Evolutionary conservation across 2,113 vertebrate genomes (phyloP), one percentile per base, ranked within the genome.

Genomic region (Nibea albiflora): DNA sequence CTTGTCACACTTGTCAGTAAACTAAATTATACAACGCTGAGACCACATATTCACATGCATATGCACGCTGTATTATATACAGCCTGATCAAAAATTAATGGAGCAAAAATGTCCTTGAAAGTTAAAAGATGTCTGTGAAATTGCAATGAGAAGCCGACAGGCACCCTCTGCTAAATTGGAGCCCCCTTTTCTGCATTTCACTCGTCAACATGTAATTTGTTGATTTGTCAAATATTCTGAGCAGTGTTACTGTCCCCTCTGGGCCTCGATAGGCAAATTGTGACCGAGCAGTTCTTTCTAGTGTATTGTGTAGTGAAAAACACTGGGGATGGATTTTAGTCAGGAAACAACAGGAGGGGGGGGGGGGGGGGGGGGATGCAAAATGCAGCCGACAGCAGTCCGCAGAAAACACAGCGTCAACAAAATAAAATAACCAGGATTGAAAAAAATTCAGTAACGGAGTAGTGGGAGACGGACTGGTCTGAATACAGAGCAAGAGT

Each of bases 51-150:
- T 26, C 73, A 26, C 71, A 84, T 87, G 60, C 84, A 88, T 78
- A 85, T 88, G 78, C 81, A 71, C 63, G 3, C 62, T 73, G 78
- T 52, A 76, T 88, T 84, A 82, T 72, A 75, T 77, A 66, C 53
- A 46, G 82, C 52, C 61, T 62, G 88, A 88, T 82, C 64, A 86
- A 87, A 89, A 88, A 72, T 81, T 75, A 73, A 90, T 83, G 78
- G 83, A 81, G 84, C 84, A 85, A 78, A 92, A 90, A 93, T 88
- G 87, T 90, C 89, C 88, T 83, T 90, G 89, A 90, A 90, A 83
- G 85, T 79, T 71, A 76, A 87, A 85, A 86, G 84, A 87, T 75
- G 75, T 56, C 56, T 68, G 68, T 80, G 83, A 90, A 90, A 84
- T 85, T 76, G 56, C 56, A 83, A 84, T 67, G 47, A 52, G 58